Evolutionary conservation across 2,888 invertebrate genomes (phyloP), one percentile per base, ranked within the genome.

Genomic region (Eurytoma adleriae): DNA sequence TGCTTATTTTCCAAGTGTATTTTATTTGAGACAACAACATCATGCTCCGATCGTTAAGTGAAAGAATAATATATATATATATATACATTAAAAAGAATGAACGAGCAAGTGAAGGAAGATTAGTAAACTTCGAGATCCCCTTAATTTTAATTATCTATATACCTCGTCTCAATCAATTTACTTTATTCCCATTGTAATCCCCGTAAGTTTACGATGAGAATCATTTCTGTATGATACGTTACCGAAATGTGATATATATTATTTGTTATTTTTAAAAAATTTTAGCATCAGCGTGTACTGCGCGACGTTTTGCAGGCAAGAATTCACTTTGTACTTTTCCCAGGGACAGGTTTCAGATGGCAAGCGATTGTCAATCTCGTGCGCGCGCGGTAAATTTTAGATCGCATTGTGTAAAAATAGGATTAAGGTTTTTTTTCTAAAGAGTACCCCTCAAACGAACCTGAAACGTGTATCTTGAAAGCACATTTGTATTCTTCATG

Each of bases 231-330:
- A 79, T 83, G 56, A 79, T 78, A 78, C 70, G 77, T 79, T 83
- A 81, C 77, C 74, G 79, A 83, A 78, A 81, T 83, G 81, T 83
- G 81, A 83, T 83, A 83, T 79, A 75, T 66, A 69, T 18, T 54
- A 71, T 73, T 67, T 67, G 73, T 70, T 48, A 69, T 82, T 72
- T 68, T 78, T 70, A 79, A 56, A 73, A 75, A 68, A 52, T n/a
- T 40, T 75, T 72, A 70, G 52, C 50, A 14, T 50, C 66, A 62
- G 48, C 62, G 14, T 71, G 54, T 66, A 67, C 78, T 57, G 40
- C 54, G 66, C 68, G 40, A 40, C 56, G 50, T 52, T 72, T 72
- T 61, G 68, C 48, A 75, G 18, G n/a, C 24, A 70, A 64, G 62
- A 79, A 78, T 80, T 40, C 59, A 66, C 73, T 70, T 50, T 71